Evolutionary conservation across 2,888 invertebrate species (phyloP), one percentile per base, ranked within the genome.

Genomic region (Vanessa cardui): DNA sequence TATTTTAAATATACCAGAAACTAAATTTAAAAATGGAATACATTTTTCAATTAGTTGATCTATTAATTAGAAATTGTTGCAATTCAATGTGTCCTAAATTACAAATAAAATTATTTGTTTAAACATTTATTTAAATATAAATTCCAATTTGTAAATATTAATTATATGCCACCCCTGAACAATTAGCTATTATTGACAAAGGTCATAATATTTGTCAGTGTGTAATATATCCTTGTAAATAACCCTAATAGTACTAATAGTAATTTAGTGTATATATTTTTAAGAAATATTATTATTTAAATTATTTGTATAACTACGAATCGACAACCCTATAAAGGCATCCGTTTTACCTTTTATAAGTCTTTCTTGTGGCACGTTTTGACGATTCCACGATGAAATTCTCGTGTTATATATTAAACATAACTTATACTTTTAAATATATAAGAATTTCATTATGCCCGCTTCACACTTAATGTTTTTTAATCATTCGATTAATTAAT

Each of bases 341-440:
- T 64, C 69, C 66, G 69, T 67, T 64, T 69, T 66, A 69, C 71
- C 66, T 71, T 66, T 66, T 66, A 66, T 66, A 64, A 72, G 78
- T 75, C 78, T 72, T 75, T 74, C 76, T 72, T 75, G 77, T 77
- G 72, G 76, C 74, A 75, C 78, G 76, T 78, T 78, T 76, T 76
- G 79, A 77, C 82, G 80, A 83, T 84, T 82, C 83, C 76, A 77
- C 76, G 76, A 77, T 75, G 76, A 76, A 74, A 78, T 76, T 73
- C 77, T 75, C 77, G 62, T 58, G 62, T 68, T 67, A 63, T 66
- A 63, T 64, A 71, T 50, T 33, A 62, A 52, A 67, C 62, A 49
- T 65, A 54, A 49, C 45, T 39, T 62, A 56, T 62, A 46, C 64
- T 62, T 59, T 69, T 50, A 67, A 71, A 69, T 71, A 64, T 64